Evolutionary conservation across 2,888 invertebrate species (phyloP).

Genomic region (Drosophila engyochracea): DNA sequence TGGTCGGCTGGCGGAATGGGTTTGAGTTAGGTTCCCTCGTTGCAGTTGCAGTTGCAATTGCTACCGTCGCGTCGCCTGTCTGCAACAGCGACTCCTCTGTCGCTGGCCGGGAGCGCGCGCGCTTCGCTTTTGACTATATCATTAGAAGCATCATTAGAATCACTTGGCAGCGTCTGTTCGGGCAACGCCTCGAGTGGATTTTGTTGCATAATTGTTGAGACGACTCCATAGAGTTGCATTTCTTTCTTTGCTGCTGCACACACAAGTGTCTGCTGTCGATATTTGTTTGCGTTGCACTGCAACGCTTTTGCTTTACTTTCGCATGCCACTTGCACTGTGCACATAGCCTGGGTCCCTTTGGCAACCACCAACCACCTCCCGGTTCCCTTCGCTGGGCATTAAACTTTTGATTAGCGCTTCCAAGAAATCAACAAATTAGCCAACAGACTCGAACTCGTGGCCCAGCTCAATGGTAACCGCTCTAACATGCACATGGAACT

Average conservation of each 20-base stretch:
- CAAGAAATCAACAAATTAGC: conserved; percentile 72
- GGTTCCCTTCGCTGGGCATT: conserved; percentile 53
- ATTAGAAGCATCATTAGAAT: conserved; percentile 82
- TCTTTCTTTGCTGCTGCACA: conserved; percentile 18
- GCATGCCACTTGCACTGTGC: conserved; percentile 43
- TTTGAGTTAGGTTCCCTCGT: background rate
- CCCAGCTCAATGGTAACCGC: conserved; percentile 3
- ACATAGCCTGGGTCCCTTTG: conserved; percentile 1
- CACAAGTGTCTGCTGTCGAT: conserved; percentile 48
- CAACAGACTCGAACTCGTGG: conserved; percentile 36
- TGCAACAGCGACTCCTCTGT: conserved; percentile 36
- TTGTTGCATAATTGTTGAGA: conserved; percentile 72
- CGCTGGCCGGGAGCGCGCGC: conserved; percentile 42
- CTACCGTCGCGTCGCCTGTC: conserved; percentile 55
- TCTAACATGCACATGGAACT: conserved; percentile 35
- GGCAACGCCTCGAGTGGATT: conserved; percentile 80
- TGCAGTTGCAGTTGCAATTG: conserved; percentile 53
- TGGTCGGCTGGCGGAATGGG: conserved; percentile 19
- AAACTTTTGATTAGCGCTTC: conserved; percentile 76
- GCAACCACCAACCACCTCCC: background rate
- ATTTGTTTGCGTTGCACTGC: conserved; percentile 50
- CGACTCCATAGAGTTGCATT: conserved; percentile 33
- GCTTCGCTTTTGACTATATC: conserved; percentile 77
- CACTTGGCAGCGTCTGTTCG: conserved; percentile 77
- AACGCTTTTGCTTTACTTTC: conserved; percentile 46